Base-by-base conservation (phyloP, 2,113 vertebrate genomes). In the Steatornis caripensis region DNA sequence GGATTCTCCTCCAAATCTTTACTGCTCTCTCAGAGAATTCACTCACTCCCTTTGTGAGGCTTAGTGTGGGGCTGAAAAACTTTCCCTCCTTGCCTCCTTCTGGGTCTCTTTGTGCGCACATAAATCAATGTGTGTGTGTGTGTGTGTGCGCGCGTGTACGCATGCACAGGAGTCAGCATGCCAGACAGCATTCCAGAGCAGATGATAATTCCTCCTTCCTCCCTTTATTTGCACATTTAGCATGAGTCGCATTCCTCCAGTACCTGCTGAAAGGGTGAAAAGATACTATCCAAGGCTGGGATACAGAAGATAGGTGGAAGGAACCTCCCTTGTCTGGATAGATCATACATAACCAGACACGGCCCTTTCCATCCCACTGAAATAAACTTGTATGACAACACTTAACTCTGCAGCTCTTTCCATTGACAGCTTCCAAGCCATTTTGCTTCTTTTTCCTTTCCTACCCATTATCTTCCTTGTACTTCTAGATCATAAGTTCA, bases 181-280 rank as follows among this genome's bases (percentile, higher is more conserved):
- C 85, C 85, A 96, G 81, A 85, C 68, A 10, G 79, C 90, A 96
- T 96, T 96, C 94, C 95, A 89, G 20, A 90, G 55, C 54, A 89
- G 88, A 94, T 45, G 69, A 41, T 79, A 82, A 89, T 90, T 97
- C 72, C 45, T 72, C 54, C 54, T 90, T 92, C 43, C 4, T 53
- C 39, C 32, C 57, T 95, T 78, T 89, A 86, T 94, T 89, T 96
- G 80, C 48, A 84, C 57, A 4, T 92, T 92, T 71, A 89, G 34
- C 45, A 60, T 34, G 69, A 78, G 43, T n/a, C 87, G 45, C 79
- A 90, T 95, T 96, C 90, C 65, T 76, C 24, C 34, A 57, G 65
- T 64, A 95, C 76, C 88, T 93, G 51, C 69, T 90, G 72, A 92
- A 94, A 95, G 77, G 34, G 17, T 81, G 65, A 92, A 91, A 53